These are phyloP conservation scores for Notarius quadriscutis DNA, from an alignment of 2,113 vertebrate species.

Conservation along the genomic window DNA sequence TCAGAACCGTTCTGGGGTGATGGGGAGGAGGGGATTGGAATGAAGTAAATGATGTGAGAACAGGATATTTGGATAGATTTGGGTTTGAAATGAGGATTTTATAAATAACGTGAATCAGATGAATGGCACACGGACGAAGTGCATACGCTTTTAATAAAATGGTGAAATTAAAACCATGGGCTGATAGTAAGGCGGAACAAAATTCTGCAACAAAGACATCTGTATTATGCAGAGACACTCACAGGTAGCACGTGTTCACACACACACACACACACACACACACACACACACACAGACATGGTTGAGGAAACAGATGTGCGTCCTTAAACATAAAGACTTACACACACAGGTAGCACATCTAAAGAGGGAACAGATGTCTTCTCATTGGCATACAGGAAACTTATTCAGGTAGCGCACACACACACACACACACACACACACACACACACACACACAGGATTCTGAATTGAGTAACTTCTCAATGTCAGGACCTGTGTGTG, in stretches of 20 bases:
- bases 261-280: constrained; percentile 30
- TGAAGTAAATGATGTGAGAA: not conserved
- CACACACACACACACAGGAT: constrained; percentile 6
- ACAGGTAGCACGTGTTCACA: not conserved
- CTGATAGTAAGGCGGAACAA: not conserved
- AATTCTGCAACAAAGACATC: not conserved
- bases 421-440: constrained; percentile 9
- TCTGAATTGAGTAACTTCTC: not conserved
- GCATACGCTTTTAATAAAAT: not conserved
- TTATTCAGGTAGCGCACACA: constrained; percentile 21
- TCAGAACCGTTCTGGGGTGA: not conserved
- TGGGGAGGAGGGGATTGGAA: not conserved
- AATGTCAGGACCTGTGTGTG: constrained; percentile 25
- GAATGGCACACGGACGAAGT: not conserved
- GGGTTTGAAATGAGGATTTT: not conserved
- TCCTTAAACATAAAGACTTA: constrained; percentile 16
- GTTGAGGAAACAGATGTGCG: constrained; percentile 38
- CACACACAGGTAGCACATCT: constrained; percentile 51
- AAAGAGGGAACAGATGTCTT: constrained; percentile 54
- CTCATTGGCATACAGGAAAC: constrained; percentile 22
- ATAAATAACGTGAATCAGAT: not conserved
- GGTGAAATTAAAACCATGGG: not conserved
- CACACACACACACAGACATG: constrained; percentile 38
- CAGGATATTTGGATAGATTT: not conserved
- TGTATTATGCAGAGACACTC: not conserved